Base-by-base conservation (phyloP, 2,888 invertebrate genomes). In the Sipha maydis region DNA sequence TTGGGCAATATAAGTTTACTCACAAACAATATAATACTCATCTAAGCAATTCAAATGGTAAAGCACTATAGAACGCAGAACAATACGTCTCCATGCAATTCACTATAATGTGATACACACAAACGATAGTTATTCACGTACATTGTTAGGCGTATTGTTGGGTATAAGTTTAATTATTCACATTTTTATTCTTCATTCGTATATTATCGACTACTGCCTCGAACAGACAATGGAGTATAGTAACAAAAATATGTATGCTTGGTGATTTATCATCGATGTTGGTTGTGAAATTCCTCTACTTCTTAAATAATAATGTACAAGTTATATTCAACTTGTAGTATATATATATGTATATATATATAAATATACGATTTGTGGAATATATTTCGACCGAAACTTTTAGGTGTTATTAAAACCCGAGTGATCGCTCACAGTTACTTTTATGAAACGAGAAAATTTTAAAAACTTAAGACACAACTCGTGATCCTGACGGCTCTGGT, bases 201-300 rank as follows among this genome's bases (percentile, higher is more conserved):
- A 28, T 9, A 28, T 69, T 69, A 28, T n/a, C 28, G 69, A 69
- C 61, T 21, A 61, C 21, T 61, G 61, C 61, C 61, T 61, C 61
- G 61, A 61, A 61, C n/a, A 28, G 69, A n/a, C 69, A 28, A 17
- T 0, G 1, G n/a, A 0, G 69, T 7, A n/a, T 8, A 7, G 56
- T 28, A 69, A 80, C 80, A 19, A 41, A 41, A 67, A 80, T 80
- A 41, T 3, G 14, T 48, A 25, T 38, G 38, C n/a, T 11, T 31
- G 56, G 73, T 83, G 83, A 83, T 83, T 83, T 75, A 83, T 83
- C 73, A 56, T 83, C 38, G 34, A 83, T 21, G 83, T 83, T 75
- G 56, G 61, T n/a, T 80, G 80, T 38, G 38, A 67, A 61, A 38
- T 75, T 69, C 69, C 75, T 83, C 56, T 56, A 25, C 61, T 48